Conservation (phyloP, 2,888 invertebrate species). For the Petrolisthes cinctipes region DNA sequence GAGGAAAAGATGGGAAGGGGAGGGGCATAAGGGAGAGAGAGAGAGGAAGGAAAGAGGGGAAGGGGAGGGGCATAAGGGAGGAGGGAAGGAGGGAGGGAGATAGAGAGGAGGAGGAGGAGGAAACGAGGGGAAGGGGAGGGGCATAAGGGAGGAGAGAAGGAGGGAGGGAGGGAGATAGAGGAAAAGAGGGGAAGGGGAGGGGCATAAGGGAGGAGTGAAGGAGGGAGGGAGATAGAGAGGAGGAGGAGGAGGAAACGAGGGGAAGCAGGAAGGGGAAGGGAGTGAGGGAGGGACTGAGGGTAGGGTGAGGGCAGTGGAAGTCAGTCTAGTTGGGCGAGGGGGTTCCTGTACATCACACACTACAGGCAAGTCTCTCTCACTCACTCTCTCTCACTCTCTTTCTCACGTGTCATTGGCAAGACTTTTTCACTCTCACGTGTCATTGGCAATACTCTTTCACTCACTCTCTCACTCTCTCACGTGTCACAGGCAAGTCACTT, state of each 20-base stretch:
- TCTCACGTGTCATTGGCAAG: not conserved
- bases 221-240: not conserved
- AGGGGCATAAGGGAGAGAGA: not conserved
- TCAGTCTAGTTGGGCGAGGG: not conserved
- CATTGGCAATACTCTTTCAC: no score
- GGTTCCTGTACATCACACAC: not conserved
- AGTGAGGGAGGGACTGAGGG: not conserved
- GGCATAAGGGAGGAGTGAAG: not conserved
- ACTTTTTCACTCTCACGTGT: no score
- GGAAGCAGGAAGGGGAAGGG: constrained; percentile 8
- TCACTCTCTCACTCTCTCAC: no score
- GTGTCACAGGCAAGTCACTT: no score
- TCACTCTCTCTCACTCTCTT: not conserved
- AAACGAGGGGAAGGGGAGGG: not conserved
- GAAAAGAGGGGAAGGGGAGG: no score
- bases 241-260: constrained; percentile 10
- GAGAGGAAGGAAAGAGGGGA: not conserved
- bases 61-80: not conserved
- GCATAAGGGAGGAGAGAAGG: not conserved
- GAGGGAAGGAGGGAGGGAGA: not conserved
- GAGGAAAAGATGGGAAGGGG: not conserved
- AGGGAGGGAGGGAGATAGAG: not conserved
- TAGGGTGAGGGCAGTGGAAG: constrained; percentile 2
- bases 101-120: not conserved
- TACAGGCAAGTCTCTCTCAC: not conserved